Evolutionary conservation across 2,888 invertebrate species (phyloP), one percentile per base, ranked within the genome.

Genomic region (Augochlorella aurata): DNA sequence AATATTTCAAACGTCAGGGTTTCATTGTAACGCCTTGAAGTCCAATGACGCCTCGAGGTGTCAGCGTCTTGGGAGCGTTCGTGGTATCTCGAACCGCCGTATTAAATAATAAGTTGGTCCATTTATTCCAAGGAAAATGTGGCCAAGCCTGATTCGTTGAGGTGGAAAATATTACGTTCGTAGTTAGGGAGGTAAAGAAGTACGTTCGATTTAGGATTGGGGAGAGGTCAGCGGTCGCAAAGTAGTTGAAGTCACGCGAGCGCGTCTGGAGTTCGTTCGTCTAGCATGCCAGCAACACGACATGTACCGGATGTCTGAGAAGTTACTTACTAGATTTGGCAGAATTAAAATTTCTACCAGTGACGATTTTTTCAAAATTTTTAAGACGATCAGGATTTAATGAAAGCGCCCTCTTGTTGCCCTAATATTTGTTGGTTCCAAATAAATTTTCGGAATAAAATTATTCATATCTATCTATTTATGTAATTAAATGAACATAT

Each of bases 221-320:
- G 74, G 71, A 52, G 87, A 75, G 87, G 85, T 87, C 87, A 85
- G 66, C 79, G 85, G 61, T 87, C 85, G 69, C 70, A 16, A 79
- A 79, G 73, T 71, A 75, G 74, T 54, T 66, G 52, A 73, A 87
- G 83, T 87, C 87, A 87, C 83, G 87, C 87, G 74, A 87, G 68
- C 29, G 67, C 54, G 76, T 84, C 82, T 78, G 77, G 75, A 72
- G 79, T 68, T 72, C 69, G 72, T 29, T 44, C 74, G 45, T 50
- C 67, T 49, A 49, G 67, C 21, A 24, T 47, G 58, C 38, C n/a
- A 72, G 50, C 66, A 47, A 24, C 66, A 38, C 61, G 67, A 66
- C 49, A 70, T 66, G 52, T 68, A 50, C 50, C 61, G 61, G 61
- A 29, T 61, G 61, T 14, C 9, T 61, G 16, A 16, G 29, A 61